Conservation (phyloP, 2,113 vertebrate species). For the Halcyon malimbica region DNA sequence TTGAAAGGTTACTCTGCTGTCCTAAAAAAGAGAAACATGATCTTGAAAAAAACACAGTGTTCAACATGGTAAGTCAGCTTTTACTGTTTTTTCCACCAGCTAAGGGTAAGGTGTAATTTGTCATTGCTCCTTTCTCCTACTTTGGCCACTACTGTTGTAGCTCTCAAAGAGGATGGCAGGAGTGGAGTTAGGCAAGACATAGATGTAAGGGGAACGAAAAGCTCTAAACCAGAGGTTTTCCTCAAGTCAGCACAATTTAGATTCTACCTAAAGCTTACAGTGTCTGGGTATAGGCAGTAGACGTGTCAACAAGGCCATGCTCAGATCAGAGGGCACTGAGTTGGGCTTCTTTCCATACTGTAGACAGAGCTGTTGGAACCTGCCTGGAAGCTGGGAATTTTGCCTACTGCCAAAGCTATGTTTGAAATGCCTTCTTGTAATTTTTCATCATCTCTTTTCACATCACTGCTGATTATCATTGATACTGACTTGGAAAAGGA, state of each 20-base stretch:
- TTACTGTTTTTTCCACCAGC: neutral
- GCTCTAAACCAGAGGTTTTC: neutral
- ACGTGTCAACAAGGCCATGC: neutral
- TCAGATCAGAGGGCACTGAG: neutral
- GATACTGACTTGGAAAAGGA: slow-evolving; percentile 13
- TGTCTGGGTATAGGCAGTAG: neutral
- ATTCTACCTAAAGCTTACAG: neutral
- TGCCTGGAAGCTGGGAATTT: neutral
- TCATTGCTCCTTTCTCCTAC: neutral
- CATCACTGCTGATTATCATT: neutral
- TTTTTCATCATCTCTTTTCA: slow-evolving; percentile 30
- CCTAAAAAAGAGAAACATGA: neutral
- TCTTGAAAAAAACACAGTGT: neutral
- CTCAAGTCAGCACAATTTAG: neutral
- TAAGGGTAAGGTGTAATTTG: neutral
- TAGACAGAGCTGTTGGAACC: neutral
- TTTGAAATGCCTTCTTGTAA: slow-evolving; percentile 18
- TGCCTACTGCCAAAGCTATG: neutral
- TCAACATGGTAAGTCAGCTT: neutral
- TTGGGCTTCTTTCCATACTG: neutral
- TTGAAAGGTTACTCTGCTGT: neutral
- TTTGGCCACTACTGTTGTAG: neutral
- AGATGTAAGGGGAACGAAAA: neutral
- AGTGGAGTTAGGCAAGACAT: neutral
- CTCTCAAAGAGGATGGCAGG: neutral